phyloP scores from a whole-genome alignment of 2,113 vertebrate species.

The Porphyrio hochstetteri region DNA sequence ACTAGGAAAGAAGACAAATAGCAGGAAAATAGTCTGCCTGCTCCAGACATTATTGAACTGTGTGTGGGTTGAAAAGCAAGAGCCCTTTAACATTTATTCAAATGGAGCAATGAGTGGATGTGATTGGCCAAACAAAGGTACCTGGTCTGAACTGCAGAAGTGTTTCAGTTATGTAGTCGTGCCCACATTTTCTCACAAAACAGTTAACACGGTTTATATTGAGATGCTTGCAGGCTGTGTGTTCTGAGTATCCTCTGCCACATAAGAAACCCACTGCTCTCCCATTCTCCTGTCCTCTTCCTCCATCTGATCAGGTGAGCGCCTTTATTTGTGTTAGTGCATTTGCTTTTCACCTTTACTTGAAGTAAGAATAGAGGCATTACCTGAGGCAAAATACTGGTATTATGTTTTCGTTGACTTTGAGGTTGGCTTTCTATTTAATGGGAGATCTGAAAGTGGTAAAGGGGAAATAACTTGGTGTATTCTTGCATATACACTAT shows the following conservation, averaged over 20 bases:
- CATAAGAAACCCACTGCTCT: background rate
- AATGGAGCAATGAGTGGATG: background rate
- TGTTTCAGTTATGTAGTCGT: background rate
- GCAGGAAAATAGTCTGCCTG: background rate
- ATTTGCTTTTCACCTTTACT: background rate
- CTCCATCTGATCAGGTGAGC: background rate
- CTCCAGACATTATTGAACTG: background rate
- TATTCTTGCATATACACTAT: background rate
- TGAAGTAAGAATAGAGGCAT: background rate
- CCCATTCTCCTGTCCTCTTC: background rate
- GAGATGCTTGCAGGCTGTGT: background rate
- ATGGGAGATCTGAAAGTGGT: background rate
- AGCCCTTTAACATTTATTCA: background rate
- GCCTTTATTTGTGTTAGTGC: background rate
- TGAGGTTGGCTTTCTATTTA: background rate
- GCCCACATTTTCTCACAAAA: background rate
- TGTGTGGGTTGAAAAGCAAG: background rate
- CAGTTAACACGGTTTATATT: background rate
- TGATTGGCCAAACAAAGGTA: background rate
- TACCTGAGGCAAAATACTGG: background rate
- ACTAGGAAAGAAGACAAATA: background rate
- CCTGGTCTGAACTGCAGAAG: accelerated
- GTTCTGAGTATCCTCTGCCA: background rate
- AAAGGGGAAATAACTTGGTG: background rate
- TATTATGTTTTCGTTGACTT: background rate